Base-by-base conservation (phyloP, 2,888 invertebrate genomes). In the Sphaerophoria rueppellii region DNA sequence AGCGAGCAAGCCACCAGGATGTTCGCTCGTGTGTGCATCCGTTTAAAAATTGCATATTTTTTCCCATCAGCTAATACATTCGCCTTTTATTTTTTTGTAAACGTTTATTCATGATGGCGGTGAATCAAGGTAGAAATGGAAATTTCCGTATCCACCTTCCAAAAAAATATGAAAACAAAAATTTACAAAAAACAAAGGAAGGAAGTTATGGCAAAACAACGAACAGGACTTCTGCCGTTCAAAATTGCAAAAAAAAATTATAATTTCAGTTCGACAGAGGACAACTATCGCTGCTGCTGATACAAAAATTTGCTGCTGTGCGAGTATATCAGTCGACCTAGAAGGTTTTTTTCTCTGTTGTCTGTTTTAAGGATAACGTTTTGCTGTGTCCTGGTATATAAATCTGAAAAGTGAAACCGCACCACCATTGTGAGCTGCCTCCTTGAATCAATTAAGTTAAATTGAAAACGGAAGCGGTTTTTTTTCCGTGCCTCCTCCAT, bases 141-240 rank as follows among this genome's bases (percentile, higher is more conserved):
- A 80, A 86, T 80, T 83, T 63, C 24, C 24, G 54, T 63, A 78
- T 72, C 50, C 78, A 73, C 63, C 48, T 58, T 16, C 37, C 48
- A 54, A 72, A 60, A 43, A 24, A 24, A 24, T 24, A 24, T 24
- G 24, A 24, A 24, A 24, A 24, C 24, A 24, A 24, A 24, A 24
- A 24, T 24, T 24, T 24, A 24, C 24, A 24, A 24, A 24, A 24
- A 24, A 24, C 24, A 24, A 75, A 58, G 87, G 87, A 82, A 86
- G 87, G 87, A 86, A 86, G 81, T 81, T 67, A 74, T 82, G 86
- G 86, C 72, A 80, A 86, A 83, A 82, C 73, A 73, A 78, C 67
- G 74, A 71, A 65, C 63, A 77, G 73, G 67, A 71, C 65, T 75
- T 80, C 58, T 72, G 71, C 37, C 58, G 81, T 76, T 76, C 37